Conservation (phyloP, 1,140 invertebrate genomes). For the Neodiprion lecontei region DNA sequence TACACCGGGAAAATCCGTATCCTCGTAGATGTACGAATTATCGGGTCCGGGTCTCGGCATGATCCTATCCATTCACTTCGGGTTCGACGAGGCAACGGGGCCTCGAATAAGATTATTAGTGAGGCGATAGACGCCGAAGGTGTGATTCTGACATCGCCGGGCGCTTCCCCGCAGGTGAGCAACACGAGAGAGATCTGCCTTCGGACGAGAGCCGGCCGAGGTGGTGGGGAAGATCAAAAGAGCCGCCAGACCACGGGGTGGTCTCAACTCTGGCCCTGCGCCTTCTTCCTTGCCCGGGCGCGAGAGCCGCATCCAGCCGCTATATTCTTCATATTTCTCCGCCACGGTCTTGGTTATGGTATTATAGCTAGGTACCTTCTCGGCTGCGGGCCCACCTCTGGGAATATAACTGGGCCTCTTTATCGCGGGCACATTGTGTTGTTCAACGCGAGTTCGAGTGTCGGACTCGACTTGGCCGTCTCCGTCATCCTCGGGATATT, state of each 20-base stretch:
- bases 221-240: constrained; percentile 62
- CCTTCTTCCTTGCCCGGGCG: constrained; percentile 33
- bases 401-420: constrained; percentile 7
- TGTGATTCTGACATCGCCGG: constrained; percentile 60
- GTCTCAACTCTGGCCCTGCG: constrained; percentile 52
- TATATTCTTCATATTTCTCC: constrained; percentile 61
- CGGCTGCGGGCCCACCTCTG: not conserved
- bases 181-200: constrained; percentile 23
- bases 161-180: constrained; percentile 52
- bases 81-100: constrained; percentile 18
- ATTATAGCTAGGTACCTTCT: not conserved
- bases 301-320: constrained; percentile 21
- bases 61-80: too few relatives aligned
- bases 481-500: too few relatives aligned
- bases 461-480: not conserved
- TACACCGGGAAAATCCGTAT: too few relatives aligned
- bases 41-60: too few relatives aligned
- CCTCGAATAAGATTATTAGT: constrained; percentile 46
- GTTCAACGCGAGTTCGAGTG: not conserved
- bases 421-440: constrained; percentile 6
- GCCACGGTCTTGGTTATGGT: constrained; percentile 39
- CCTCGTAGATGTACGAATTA: too few relatives aligned
- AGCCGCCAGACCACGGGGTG: constrained; percentile 62
- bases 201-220: constrained; percentile 26
- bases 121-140: constrained; percentile 54